A percentile compares a stretch with the other conserved stretches of the same genome.
phyloP scores from a whole-genome alignment of 2,888 invertebrate genomes.

The Tuta absoluta region DNA sequence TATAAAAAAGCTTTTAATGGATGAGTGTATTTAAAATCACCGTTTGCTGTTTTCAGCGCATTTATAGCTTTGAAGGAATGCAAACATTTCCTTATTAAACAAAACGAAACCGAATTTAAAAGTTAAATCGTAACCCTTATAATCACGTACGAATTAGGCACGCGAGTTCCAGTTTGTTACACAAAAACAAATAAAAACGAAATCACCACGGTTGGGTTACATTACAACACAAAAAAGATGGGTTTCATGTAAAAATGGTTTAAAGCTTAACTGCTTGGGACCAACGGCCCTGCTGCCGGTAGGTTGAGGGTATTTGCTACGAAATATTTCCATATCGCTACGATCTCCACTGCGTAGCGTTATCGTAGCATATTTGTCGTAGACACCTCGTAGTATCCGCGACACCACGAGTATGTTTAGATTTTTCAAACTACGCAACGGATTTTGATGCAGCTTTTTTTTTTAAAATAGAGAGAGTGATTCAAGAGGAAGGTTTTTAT shows the following conservation, averaged over 20 bases:
- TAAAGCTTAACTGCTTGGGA: neutral
- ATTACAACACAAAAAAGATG: neutral
- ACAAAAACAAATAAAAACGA: slow-evolving; percentile 15
- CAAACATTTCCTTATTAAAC: slow-evolving; percentile 5
- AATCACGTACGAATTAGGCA: slow-evolving; percentile 11
- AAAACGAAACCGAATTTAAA: slow-evolving; percentile 11
- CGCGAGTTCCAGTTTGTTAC: neutral
- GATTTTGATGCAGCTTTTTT: no score
- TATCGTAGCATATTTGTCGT: no score
- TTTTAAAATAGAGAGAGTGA: no score
- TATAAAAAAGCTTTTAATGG: neutral
- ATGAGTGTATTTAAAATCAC: neutral
- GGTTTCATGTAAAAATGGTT: neutral
- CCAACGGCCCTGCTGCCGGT: neutral
- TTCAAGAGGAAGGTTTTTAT: no score
- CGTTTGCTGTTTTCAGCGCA: neutral
- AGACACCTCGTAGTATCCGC: no score
- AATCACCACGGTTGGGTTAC: neutral
- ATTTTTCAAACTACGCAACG: no score
- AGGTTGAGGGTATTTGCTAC: neutral
- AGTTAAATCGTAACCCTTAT: slow-evolving; percentile 15
- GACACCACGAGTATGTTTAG: no score
- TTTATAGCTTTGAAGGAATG: neutral
- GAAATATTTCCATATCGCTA: neutral
- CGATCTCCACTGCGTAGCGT: neutral